Conservation (phyloP, 2,888 invertebrate genomes). For the Plebejus argus region DNA sequence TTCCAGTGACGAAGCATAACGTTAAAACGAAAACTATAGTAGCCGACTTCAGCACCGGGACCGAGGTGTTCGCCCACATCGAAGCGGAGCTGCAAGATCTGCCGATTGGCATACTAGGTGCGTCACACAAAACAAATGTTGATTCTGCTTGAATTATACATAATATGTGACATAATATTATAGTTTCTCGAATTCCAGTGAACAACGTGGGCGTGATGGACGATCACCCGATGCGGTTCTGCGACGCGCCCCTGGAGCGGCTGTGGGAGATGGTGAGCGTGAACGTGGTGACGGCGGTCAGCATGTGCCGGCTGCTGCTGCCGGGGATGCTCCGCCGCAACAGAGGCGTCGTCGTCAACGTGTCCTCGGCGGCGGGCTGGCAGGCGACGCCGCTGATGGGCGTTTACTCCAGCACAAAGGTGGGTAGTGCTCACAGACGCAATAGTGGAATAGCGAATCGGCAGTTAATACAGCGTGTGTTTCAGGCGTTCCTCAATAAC, state of each 20-base stretch:
- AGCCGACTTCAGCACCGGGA: not conserved
- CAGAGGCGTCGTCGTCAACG: slow-evolving; percentile 91
- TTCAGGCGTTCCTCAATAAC: not conserved
- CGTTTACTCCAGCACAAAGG: slow-evolving; percentile 19
- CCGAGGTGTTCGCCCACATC: not conserved
- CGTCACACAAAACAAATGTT: no score
- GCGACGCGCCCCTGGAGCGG: not conserved
- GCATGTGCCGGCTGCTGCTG: slow-evolving; percentile 89
- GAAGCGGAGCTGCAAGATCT: not conserved
- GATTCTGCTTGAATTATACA: no score
- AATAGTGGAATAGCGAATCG: no score
- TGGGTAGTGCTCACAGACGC: not conserved
- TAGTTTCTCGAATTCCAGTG: not conserved
- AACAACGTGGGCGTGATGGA: not conserved
- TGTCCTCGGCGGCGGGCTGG: not conserved
- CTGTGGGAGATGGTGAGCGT: slow-evolving; percentile 90
- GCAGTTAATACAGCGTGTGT: not conserved
- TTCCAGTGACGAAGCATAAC: not conserved
- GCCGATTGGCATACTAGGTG: not conserved
- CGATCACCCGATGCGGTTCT: not conserved
- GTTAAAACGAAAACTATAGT: not conserved
- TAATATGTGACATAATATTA: no score
- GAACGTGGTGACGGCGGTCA: slow-evolving; percentile 91
- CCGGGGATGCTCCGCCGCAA: slow-evolving; percentile 88
- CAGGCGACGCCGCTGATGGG: slow-evolving; percentile 14